A percentile compares a stretch with the other conserved stretches of the same genome.
These are phyloP conservation scores for Agrotis exclamationis DNA, from an alignment of 2,888 invertebrate genomes.

Conservation along the genomic window DNA sequence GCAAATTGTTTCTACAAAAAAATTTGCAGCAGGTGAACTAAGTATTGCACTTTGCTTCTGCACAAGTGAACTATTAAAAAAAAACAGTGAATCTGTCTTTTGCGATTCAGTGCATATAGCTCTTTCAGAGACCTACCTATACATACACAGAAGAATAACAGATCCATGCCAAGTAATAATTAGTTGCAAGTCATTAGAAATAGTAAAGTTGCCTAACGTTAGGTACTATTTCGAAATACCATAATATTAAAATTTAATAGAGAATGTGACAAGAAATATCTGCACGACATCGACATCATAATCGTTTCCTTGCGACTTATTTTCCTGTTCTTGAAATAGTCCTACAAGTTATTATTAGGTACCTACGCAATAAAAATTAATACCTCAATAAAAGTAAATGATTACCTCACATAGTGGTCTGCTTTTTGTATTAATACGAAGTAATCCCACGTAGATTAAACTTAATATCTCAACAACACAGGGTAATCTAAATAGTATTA, in stretches of 20 bases:
- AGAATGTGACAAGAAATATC: slow-evolving; percentile 40
- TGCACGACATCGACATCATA: slow-evolving; percentile 9
- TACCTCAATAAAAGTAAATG: slow-evolving; percentile 32
- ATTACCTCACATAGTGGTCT: slow-evolving; percentile 21
- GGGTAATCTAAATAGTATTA: slow-evolving; percentile 32
- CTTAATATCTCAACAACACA: slow-evolving; percentile 21
- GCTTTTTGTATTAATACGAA: slow-evolving; percentile 27
- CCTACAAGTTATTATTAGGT: slow-evolving; percentile 19
- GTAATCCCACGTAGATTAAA: slow-evolving; percentile 28
- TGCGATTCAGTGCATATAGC: too few species aligned
- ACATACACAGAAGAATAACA: not conserved
- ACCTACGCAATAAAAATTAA: slow-evolving; percentile 27
- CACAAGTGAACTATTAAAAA: too few species aligned
- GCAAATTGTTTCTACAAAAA: slow-evolving; percentile 20
- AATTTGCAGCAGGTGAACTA: slow-evolving; percentile 33
- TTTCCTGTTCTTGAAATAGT: slow-evolving; percentile 57
- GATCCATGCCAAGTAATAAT: too few species aligned
- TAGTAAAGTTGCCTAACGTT: not conserved
- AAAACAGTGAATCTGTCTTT: too few species aligned
- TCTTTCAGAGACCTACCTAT: not conserved
- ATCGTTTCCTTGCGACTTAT: slow-evolving; percentile 57
- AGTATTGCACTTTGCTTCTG: too few species aligned
- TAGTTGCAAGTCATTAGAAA: not conserved
- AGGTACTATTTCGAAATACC: too few species aligned
- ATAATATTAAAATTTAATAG: too few species aligned